Percentiles rank a stretch among this genome's conserved stretches.
Conservation (phyloP, 2,797 vertebrate genomes). For the Lateolabrax maculatus region DNA sequence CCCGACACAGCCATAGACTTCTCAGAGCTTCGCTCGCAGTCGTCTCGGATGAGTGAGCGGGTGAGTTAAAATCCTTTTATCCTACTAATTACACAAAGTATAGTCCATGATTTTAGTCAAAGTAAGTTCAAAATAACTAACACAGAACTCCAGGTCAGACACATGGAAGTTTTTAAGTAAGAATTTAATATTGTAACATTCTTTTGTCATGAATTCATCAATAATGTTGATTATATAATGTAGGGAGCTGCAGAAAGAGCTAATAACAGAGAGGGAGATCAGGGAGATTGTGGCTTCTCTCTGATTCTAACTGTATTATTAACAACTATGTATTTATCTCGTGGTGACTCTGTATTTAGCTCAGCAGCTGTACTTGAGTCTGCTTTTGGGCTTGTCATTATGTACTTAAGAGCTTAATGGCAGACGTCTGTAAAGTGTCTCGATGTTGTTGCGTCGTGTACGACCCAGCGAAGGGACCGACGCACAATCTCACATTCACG, state of each 20-base stretch:
- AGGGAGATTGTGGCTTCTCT: constrained; percentile 7
- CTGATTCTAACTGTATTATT: constrained; percentile 17
- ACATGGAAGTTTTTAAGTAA: not conserved
- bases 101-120: not conserved
- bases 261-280: constrained; percentile 8
- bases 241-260: not conserved
- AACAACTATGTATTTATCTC: constrained; percentile 9
- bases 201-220: not conserved
- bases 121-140: not conserved
- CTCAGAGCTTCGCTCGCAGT: constrained; percentile 87
- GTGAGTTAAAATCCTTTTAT: constrained; percentile 71
- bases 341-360: not conserved
- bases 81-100: not conserved
- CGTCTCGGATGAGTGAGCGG: constrained; percentile 83
- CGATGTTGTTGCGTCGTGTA: not conserved
- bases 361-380: constrained; percentile 1
- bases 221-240: not conserved
- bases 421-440: not conserved
- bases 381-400: not conserved
- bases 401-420: constrained; percentile 2
- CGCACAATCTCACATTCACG: not conserved
- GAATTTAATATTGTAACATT: not conserved
- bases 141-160: not conserved
- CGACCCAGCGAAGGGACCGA: not conserved
- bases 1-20: constrained; percentile 89